phyloP scores from a whole-genome alignment of 2,113 vertebrate genomes.

The Planiliza haematocheilus region DNA sequence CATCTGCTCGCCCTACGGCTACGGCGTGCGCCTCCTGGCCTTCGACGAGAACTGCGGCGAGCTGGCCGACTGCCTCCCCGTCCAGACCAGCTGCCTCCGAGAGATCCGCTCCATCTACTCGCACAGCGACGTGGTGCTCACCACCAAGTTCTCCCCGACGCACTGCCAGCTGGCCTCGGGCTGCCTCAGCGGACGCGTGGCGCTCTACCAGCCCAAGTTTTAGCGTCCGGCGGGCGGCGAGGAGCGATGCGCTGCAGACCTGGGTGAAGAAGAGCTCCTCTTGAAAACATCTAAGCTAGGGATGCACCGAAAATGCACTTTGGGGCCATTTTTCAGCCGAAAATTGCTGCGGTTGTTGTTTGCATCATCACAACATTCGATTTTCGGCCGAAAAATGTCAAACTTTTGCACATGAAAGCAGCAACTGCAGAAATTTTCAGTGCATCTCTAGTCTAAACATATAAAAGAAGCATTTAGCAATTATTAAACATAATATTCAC shows the following conservation, averaged over 20 bases:
- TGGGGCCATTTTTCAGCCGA: no score
- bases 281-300: no score
- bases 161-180: constrained; percentile 99
- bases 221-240: constrained; percentile 73
- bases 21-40: constrained; percentile 95
- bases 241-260: constrained; percentile 19
- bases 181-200: constrained; percentile 97
- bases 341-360: no score
- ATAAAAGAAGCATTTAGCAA: background rate
- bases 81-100: constrained; percentile 89
- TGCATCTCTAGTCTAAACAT: background rate
- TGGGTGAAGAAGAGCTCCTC: constrained; percentile 13
- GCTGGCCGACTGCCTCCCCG: constrained; percentile 95
- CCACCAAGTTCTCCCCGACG: constrained; percentile 98
- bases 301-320: no score
- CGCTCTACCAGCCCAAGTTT: constrained; percentile 99
- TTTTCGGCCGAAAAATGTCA: no score
- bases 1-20: constrained; percentile 97
- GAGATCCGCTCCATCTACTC: constrained; percentile 97
- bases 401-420: no score
- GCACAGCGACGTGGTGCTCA: constrained; percentile 97
- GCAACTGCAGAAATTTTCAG: no score
- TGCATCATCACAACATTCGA: no score
- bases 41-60: constrained; percentile 93
- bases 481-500: background rate